Evolutionary conservation across 2,113 vertebrate species (phyloP).

Genomic region (Pelodiscus sinensis): DNA sequence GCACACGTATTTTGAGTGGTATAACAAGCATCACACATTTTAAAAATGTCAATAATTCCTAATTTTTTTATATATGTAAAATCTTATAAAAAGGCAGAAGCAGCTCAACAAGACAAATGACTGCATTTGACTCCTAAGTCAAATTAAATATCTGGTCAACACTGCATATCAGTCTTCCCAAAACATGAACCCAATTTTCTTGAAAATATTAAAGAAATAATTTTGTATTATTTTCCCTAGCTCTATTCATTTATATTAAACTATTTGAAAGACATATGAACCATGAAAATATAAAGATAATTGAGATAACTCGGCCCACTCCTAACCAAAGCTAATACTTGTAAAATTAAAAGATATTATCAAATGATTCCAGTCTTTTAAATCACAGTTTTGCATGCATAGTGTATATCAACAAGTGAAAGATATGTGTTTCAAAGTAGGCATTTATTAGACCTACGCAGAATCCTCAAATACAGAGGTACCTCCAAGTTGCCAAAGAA

Average conservation of each 20-base stretch:
- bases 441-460: background rate
- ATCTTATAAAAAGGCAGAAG: background rate
- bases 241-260: background rate
- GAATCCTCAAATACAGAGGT: background rate
- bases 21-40: background rate
- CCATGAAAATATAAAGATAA: background rate
- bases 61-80: background rate
- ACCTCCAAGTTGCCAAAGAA: accelerated
- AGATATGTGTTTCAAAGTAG: background rate
- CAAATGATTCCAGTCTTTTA: background rate
- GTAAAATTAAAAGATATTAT: accelerated
- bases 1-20: background rate
- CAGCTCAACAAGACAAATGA: background rate
- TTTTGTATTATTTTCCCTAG: background rate
- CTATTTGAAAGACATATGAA: background rate
- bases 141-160: background rate
- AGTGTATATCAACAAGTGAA: accelerated
- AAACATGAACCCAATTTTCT: background rate
- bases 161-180: background rate
- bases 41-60: background rate
- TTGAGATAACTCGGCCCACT: accelerated
- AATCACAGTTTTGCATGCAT: background rate
- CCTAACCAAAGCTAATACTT: background rate
- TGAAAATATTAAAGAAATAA: too few relatives aligned
- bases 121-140: background rate